phyloP scores from a whole-genome alignment of 2,888 invertebrate species.

The Invenusta paracnida region DNA sequence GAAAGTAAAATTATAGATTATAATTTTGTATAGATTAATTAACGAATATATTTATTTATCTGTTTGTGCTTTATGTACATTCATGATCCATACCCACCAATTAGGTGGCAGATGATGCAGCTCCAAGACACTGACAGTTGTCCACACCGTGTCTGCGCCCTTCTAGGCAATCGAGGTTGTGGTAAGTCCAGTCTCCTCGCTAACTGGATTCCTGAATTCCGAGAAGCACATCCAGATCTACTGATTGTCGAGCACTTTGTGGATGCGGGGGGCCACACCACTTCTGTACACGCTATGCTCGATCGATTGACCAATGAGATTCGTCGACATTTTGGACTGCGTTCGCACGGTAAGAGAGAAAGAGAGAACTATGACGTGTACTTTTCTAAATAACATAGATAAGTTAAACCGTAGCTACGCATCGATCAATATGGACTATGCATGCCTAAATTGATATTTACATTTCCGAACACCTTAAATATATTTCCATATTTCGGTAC shows the following conservation, averaged over 20 bases:
- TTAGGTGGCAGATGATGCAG: not conserved
- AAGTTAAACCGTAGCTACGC: too few species aligned
- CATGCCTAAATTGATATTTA: too few species aligned
- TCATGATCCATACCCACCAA: too few species aligned
- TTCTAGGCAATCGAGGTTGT: slow-evolving; percentile 54
- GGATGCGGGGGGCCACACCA: slow-evolving; percentile 50
- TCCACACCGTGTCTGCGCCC: slow-evolving; percentile 37
- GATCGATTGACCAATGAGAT: slow-evolving; percentile 44
- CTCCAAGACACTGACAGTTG: not conserved
- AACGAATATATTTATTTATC: too few species aligned
- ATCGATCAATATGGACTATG: too few species aligned
- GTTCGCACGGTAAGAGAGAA: not conserved
- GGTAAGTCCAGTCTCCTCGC: slow-evolving; percentile 55
- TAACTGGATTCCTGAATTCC: slow-evolving; percentile 53
- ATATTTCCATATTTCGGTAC: too few species aligned
- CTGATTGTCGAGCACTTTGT: slow-evolving; percentile 46
- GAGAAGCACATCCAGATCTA: slow-evolving; percentile 45
- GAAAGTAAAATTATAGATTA: too few species aligned
- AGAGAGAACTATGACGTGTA: too few species aligned
- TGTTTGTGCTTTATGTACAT: too few species aligned
- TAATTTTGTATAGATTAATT: too few species aligned
- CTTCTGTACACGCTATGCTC: slow-evolving; percentile 51
- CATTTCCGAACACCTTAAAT: too few species aligned
- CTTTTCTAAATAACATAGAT: too few species aligned
- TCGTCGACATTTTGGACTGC: slow-evolving; percentile 26